phyloP scores from a whole-genome alignment of 2,797 vertebrate genomes.

The Catostomus latipinnis region DNA sequence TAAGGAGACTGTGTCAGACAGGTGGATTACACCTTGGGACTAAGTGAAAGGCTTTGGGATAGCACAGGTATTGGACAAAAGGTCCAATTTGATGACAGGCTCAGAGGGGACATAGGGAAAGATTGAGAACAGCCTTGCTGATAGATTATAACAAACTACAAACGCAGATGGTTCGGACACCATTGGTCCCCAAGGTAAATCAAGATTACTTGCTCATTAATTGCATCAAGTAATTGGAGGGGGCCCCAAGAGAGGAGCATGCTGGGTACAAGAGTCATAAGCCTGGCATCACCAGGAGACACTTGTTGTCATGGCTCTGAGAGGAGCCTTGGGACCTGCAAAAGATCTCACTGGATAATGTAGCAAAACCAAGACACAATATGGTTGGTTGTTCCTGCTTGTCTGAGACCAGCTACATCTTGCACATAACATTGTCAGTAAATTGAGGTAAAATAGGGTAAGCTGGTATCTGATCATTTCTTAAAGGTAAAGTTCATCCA shows the following conservation, averaged over 20 bases:
- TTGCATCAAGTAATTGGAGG: conserved; percentile 32
- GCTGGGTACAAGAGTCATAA: conserved; percentile 31
- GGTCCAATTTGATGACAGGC: conserved; percentile 3
- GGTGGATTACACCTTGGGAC: conserved; percentile 7
- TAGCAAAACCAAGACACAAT: not conserved
- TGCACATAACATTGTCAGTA: not conserved
- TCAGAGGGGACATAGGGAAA: not conserved
- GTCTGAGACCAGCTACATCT: not conserved
- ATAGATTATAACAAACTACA: conserved; percentile 55
- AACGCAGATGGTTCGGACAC: conserved; percentile 44
- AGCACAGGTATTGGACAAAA: not conserved
- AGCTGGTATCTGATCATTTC: not conserved
- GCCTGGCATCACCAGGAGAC: conserved; percentile 21
- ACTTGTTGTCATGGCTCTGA: conserved; percentile 10
- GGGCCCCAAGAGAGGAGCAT: conserved; percentile 20
- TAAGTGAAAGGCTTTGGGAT: not conserved
- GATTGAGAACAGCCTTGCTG: conserved; percentile 5
- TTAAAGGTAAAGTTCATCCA: not conserved
- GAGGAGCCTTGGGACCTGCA: not conserved
- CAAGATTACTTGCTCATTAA: conserved; percentile 48
- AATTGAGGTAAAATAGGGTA: not conserved
- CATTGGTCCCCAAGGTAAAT: conserved; percentile 7
- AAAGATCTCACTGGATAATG: conserved; percentile 1
- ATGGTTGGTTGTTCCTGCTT: not conserved
- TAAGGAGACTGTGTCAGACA: conserved; percentile 29